Conservation (phyloP, 2,113 vertebrate genomes). For the Brienomyrus brachyistius region DNA sequence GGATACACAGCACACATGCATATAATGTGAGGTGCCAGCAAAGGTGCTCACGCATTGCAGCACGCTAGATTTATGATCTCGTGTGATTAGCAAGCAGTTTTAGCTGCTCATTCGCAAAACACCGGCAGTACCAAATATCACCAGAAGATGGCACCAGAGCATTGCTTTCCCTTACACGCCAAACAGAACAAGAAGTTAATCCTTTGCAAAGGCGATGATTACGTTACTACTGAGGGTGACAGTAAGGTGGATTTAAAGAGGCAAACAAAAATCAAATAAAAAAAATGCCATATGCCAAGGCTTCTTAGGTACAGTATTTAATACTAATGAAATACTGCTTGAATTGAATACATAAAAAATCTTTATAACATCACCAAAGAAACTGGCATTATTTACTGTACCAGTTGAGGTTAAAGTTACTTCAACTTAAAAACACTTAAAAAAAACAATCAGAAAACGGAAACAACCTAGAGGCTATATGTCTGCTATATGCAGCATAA, state of each 20-base stretch:
- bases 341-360: not conserved
- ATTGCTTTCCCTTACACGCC: slow-evolving; percentile 19
- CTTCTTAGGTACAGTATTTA: not conserved
- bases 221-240: not conserved
- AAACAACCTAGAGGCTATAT: not conserved
- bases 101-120: not conserved
- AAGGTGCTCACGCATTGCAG: not conserved
- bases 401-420: not conserved
- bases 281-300: not conserved
- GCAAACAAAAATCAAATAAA: not conserved
- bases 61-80: not conserved
- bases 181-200: not conserved
- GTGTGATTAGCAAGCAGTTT: not conserved
- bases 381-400: not conserved
- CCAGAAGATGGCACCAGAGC: slow-evolving; percentile 47
- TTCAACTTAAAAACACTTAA: not conserved
- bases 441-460: not conserved
- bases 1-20: not conserved
- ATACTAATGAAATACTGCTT: not conserved
- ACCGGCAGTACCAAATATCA: not conserved
- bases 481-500: not conserved
- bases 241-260: not conserved
- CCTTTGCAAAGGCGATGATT: not conserved
- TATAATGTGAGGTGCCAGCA: not conserved
- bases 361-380: not conserved